Evolutionary conservation across 1,140 invertebrate genomes (phyloP).

Genomic region (Caenorhabditis latens): DNA sequence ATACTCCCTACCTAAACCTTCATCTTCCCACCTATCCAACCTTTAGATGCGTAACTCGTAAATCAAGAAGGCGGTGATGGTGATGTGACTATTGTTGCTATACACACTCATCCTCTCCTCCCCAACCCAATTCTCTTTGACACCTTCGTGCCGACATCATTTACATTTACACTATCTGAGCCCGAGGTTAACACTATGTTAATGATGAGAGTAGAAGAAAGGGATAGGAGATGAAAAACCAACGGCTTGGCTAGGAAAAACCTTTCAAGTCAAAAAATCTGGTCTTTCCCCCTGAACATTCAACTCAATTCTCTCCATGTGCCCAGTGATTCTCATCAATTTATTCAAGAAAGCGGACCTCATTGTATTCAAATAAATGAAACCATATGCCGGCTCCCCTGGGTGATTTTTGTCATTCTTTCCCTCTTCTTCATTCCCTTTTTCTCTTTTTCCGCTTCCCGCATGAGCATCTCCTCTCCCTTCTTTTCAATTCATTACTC

Average conservation of each 20-base stretch:
- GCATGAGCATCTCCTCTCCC: slow-evolving; percentile 24
- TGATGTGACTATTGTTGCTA: slow-evolving; percentile 25
- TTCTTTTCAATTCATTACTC: slow-evolving; percentile 44
- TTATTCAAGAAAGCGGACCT: slow-evolving; percentile 31
- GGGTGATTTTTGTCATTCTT: slow-evolving; percentile 52
- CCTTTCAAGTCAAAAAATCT: no score
- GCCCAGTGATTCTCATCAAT: slow-evolving; percentile 20
- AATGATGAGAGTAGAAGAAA: not conserved
- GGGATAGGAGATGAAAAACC: not conserved
- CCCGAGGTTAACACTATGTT: not conserved
- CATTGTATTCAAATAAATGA: slow-evolving; percentile 53
- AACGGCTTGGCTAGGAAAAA: no score
- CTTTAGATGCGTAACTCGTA: slow-evolving; percentile 16
- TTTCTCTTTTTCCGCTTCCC: not conserved
- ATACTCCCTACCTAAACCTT: not conserved
- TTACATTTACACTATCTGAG: slow-evolving; percentile 35
- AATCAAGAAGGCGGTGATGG: slow-evolving; percentile 44
- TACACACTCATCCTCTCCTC: slow-evolving; percentile 3
- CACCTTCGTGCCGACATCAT: slow-evolving; percentile 49
- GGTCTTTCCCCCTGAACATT: no score
- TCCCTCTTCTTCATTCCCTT: not conserved
- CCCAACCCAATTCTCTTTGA: slow-evolving; percentile 12
- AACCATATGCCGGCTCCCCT: slow-evolving; percentile 48
- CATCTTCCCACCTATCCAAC: not conserved
- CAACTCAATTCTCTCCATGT: no score